Conservation (phyloP, 2,113 vertebrate genomes). For the Perca fluviatilis region DNA sequence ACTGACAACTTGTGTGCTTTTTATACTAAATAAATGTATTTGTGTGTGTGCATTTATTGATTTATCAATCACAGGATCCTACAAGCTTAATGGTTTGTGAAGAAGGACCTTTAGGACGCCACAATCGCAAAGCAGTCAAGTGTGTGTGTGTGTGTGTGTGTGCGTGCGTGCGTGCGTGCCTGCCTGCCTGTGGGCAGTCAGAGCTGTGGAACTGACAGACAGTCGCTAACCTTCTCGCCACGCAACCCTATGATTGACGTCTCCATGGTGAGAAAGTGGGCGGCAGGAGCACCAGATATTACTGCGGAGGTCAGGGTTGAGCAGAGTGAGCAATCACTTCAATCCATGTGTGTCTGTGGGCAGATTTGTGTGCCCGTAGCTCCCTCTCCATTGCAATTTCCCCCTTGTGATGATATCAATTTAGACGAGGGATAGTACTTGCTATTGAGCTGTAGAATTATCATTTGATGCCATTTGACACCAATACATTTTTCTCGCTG, state of each 20-base stretch:
- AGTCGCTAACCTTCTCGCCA: slow-evolving; percentile 66
- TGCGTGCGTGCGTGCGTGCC: not conserved
- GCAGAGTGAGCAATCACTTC: slow-evolving; percentile 70
- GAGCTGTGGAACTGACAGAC: slow-evolving; percentile 67
- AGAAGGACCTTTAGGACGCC: slow-evolving; percentile 23
- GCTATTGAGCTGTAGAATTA: slow-evolving; percentile 68
- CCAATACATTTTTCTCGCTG: slow-evolving; percentile 10
- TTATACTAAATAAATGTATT: not conserved
- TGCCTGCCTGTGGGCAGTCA: slow-evolving; percentile 22
- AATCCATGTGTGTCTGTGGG: slow-evolving; percentile 20
- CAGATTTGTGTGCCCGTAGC: slow-evolving; percentile 48
- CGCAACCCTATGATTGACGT: slow-evolving; percentile 75
- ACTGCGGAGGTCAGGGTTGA: slow-evolving; percentile 78
- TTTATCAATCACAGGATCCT: not conserved
- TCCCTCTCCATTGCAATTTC: slow-evolving; percentile 74
- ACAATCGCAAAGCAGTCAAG: not conserved
- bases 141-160: slow-evolving; percentile 17
- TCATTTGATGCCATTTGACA: slow-evolving; percentile 70
- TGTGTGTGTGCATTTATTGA: not conserved
- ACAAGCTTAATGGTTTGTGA: slow-evolving; percentile 8
- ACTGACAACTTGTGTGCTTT: not conserved
- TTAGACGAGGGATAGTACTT: slow-evolving; percentile 62
- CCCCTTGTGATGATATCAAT: slow-evolving; percentile 74
- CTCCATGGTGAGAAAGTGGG: slow-evolving; percentile 71
- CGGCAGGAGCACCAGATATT: slow-evolving; percentile 68